Conservation (phyloP, 2,113 vertebrate genomes). For the Hipposideros armiger region DNA sequence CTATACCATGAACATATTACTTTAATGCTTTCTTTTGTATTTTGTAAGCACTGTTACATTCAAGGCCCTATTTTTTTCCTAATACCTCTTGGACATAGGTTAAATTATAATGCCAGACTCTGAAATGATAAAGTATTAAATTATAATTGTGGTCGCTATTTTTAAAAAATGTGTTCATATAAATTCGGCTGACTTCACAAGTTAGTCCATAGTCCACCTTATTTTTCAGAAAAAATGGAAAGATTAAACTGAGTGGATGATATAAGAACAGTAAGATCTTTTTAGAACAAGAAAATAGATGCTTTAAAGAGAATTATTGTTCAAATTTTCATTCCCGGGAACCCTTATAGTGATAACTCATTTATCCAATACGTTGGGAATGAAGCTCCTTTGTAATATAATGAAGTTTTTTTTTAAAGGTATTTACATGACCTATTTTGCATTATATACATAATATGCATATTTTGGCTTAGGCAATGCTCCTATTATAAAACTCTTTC, state of each 20-base stretch:
- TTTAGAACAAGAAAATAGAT: slow-evolving; percentile 22
- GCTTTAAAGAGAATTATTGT: slow-evolving; percentile 23
- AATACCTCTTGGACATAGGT: neutral
- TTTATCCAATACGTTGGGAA: slow-evolving; percentile 29
- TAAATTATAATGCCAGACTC: slow-evolving; percentile 27
- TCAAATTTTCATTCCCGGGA: slow-evolving; percentile 40
- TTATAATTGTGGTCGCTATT: neutral
- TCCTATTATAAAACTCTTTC: slow-evolving; percentile 24
- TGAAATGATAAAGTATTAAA: slow-evolving; percentile 48
- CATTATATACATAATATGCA: neutral
- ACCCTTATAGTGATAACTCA: neutral
- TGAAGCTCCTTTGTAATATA: neutral
- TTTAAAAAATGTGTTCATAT: slow-evolving; percentile 6
- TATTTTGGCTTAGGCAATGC: neutral
- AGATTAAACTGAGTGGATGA: neutral
- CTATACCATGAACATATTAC: neutral
- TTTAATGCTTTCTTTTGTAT: slow-evolving; percentile 2
- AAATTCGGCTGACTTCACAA: neutral
- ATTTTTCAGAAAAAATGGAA: slow-evolving; percentile 54
- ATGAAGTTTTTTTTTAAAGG: neutral
- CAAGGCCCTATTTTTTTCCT: neutral
- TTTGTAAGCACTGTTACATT: slow-evolving; percentile 6
- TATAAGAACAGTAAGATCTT: neutral
- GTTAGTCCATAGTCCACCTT: neutral
- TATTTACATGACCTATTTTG: neutral